Base-by-base conservation (phyloP, 2,113 vertebrate species). In the Tympanuchus pallidicinctus region DNA sequence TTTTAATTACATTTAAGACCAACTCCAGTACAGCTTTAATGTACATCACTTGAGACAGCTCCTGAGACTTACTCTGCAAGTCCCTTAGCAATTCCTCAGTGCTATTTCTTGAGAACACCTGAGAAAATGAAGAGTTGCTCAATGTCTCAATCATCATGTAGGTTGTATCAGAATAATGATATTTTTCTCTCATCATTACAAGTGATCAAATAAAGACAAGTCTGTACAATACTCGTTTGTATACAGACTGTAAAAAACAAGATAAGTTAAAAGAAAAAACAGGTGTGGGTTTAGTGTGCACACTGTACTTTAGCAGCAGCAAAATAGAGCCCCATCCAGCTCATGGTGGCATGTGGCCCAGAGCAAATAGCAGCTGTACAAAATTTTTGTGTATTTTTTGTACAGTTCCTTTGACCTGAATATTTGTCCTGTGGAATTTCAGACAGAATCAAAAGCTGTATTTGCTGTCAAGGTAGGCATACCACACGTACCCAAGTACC, bases 381-480 rank as follows among this genome's bases (percentile, higher is more conserved):
- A 84, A 90, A 96, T 78, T 19, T n/a, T 14, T 90, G 65, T 86
- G 34, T 30, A 14, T 65, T 65, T 92, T 91, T 71, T 63, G 21
- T 54, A 21, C 19, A 57, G 57, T 50, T 91, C n/a, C 90, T 92
- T 82, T 86, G 91, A 92, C 85, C 73, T 86, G 80, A 76, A 84
- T 93, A 78, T 76, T 45, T 50, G 27, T 75, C 57, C 94, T 11
- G 0, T 54, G 65, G 80, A 91, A 65, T 89, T 95, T 93, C 82
- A 90, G 76, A 18, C 8, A 77, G 85, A 90, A 78, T 36, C 6
- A 1, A 78, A 95, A 92, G 18, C 73, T 88, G 65, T 4, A 90
- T 92, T 90, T 0, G 0, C 86, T 83, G 61, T 90, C 86, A 83
- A 84, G 94, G 79, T 57, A 92, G 61, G 82, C 65, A 88, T 27